These are phyloP conservation scores for Mixornis gularis DNA, from an alignment of 2,113 vertebrate genomes.

Conservation along the genomic window DNA sequence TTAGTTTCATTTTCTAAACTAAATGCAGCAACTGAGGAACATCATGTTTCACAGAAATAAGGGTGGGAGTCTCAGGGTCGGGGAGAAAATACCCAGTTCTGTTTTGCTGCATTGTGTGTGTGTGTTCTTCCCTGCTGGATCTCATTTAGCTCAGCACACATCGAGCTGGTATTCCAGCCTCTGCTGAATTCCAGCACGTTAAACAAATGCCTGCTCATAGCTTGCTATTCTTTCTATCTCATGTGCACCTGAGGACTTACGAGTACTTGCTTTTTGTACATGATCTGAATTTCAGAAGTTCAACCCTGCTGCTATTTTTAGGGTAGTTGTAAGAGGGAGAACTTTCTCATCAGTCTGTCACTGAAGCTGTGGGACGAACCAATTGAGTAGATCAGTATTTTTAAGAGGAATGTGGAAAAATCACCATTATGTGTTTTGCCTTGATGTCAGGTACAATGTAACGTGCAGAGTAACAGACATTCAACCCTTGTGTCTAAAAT, in stretches of 20 bases:
- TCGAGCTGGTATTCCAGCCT: background rate
- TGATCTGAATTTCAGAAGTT: background rate
- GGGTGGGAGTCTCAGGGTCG: background rate
- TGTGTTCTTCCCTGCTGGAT: background rate
- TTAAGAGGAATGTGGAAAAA: background rate
- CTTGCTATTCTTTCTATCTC: background rate
- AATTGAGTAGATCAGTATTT: background rate
- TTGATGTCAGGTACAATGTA: background rate
- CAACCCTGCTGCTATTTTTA: background rate
- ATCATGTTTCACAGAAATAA: background rate
- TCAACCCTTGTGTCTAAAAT: background rate
- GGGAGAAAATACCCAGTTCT: background rate
- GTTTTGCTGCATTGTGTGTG: background rate
- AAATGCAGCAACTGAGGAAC: background rate
- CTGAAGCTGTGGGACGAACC: background rate
- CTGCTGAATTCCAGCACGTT: background rate
- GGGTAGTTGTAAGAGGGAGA: background rate
- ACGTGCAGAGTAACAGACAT: background rate
- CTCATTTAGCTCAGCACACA: background rate
- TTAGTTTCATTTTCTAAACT: background rate
- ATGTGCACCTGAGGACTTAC: background rate
- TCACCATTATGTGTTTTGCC: background rate
- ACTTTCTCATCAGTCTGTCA: background rate
- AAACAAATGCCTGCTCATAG: background rate
- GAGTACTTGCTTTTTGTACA: background rate